These are phyloP conservation scores for Clarias fuscus DNA, from an alignment of 2,797 vertebrate genomes.

Conservation along the genomic window DNA sequence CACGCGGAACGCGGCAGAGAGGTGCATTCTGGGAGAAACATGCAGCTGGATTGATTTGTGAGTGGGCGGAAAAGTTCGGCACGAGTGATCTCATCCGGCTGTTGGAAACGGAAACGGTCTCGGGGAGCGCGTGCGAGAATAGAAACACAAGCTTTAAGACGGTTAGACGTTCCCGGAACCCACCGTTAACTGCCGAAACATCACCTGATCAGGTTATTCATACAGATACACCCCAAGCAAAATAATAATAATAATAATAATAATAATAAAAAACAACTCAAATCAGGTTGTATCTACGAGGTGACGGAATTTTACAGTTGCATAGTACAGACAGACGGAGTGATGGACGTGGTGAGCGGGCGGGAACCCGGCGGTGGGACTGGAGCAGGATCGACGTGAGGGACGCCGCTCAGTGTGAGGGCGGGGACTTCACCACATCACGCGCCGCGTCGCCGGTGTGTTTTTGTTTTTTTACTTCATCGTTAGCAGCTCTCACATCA, in stretches of 20 bases:
- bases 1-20: constrained; percentile 27
- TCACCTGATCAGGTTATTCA: constrained; percentile 73
- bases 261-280: constrained; percentile 55
- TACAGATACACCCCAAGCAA: constrained; percentile 78
- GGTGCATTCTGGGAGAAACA: constrained; percentile 41
- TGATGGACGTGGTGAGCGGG: constrained; percentile 57
- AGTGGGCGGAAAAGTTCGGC: neutral
- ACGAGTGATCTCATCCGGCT: neutral
- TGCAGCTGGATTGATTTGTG: constrained; percentile 15
- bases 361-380: constrained; percentile 9
- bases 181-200: constrained; percentile 65
- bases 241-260: constrained; percentile 47
- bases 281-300: constrained; percentile 82
- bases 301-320: constrained; percentile 91
- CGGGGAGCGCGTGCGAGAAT: constrained; percentile 74
- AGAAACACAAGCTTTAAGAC: constrained; percentile 57
- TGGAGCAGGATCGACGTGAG: neutral
- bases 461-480: neutral
- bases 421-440: constrained; percentile 23
- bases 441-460: neutral
- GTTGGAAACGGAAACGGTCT: constrained; percentile 59
- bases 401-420: constrained; percentile 7
- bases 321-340: constrained; percentile 90
- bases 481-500: constrained; percentile 50
- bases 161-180: constrained; percentile 76